Evolutionary conservation across 2,888 invertebrate species (phyloP).

Genomic region (Carterocephalus palaemon): DNA sequence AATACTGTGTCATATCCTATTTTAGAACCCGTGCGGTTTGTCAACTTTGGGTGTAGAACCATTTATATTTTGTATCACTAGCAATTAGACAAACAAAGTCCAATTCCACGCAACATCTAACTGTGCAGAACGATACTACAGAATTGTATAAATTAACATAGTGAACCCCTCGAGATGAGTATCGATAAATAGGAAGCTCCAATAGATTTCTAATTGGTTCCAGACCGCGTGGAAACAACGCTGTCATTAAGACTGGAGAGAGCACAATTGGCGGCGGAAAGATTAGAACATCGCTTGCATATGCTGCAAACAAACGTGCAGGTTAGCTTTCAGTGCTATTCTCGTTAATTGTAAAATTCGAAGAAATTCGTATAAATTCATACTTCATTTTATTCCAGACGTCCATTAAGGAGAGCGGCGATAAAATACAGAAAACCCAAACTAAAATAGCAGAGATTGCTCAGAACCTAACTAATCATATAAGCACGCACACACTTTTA

Average conservation of each 20-base stretch:
- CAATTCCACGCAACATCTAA: slow-evolving; percentile 59
- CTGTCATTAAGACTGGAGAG: slow-evolving; percentile 68
- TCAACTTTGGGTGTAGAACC: slow-evolving; percentile 62
- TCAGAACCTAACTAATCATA: slow-evolving; percentile 62
- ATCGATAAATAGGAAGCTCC: slow-evolving; percentile 20
- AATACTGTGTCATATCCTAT: slow-evolving; percentile 71
- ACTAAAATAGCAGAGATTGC: slow-evolving; percentile 58
- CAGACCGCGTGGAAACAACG: slow-evolving; percentile 71
- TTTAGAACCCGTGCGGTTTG: slow-evolving; percentile 52
- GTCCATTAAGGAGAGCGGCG: slow-evolving; percentile 65
- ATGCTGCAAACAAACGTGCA: slow-evolving; percentile 69
- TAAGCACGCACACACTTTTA: slow-evolving; percentile 56
- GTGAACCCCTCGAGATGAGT: slow-evolving; percentile 9
- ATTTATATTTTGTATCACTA: slow-evolving; percentile 42
- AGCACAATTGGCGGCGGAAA: slow-evolving; percentile 70
- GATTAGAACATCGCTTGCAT: slow-evolving; percentile 67
- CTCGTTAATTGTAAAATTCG: too few relatives aligned
- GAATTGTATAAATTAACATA: slow-evolving; percentile 28
- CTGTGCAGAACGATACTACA: slow-evolving; percentile 28
- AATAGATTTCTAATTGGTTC: slow-evolving; percentile 34
- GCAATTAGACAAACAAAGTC: slow-evolving; percentile 64
- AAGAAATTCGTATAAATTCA: slow-evolving; percentile 1
- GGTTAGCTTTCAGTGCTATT: slow-evolving; percentile 46
- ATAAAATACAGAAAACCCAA: slow-evolving; percentile 63
- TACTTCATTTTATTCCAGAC: slow-evolving; percentile 48